Base-by-base conservation (phyloP, 2,888 invertebrate species). In the Formica aserva region DNA sequence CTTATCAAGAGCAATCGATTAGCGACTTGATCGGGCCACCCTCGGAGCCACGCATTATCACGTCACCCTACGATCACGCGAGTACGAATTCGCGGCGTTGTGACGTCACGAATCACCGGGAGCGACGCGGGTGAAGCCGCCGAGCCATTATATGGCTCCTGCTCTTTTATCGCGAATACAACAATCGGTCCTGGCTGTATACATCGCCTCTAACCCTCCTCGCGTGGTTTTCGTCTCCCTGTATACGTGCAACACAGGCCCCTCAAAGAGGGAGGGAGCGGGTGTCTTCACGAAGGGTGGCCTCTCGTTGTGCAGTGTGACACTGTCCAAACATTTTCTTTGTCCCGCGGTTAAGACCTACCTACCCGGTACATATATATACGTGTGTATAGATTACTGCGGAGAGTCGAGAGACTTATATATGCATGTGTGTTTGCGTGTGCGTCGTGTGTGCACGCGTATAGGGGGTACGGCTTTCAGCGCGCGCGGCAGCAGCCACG, bases 261-360 rank as follows among this genome's bases (percentile, higher is more conserved):
- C 15, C 13, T 8, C 38, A 22, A 26, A 63, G n/a, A 38, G 66
- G 62, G 66, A 85, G 69, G 82, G 85, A 81, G 57, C 89, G 92
- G 91, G 88, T 89, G 90, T 89, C 91, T 90, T 91, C 87, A 83
- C 84, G 88, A 89, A 91, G 92, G 92, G 92, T 92, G 91, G 89
- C 89, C 90, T 91, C 48, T 84, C 65, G 84, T 85, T 77, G 90
- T 75, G 92, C 91, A 92, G 93, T 91, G 93, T 93, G 94, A 94
- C 94, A 94, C 94, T 94, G 94, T 94, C 94, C 94, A 94, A 94
- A 94, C 94, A 94, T 94, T 94, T 94, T 94, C 94, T 94, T 94
- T 94, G 93, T 94, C 93, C 93, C 92, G 93, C 92, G 93, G 94
- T 94, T 93, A 93, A 94, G 94, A 93, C 93, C 92, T 90, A 93